A percentile compares a stretch with the other conserved stretches of the same genome.
Evolutionary conservation across 2,113 vertebrate species (phyloP).

Genomic region (Prochilodus magdalenae): DNA sequence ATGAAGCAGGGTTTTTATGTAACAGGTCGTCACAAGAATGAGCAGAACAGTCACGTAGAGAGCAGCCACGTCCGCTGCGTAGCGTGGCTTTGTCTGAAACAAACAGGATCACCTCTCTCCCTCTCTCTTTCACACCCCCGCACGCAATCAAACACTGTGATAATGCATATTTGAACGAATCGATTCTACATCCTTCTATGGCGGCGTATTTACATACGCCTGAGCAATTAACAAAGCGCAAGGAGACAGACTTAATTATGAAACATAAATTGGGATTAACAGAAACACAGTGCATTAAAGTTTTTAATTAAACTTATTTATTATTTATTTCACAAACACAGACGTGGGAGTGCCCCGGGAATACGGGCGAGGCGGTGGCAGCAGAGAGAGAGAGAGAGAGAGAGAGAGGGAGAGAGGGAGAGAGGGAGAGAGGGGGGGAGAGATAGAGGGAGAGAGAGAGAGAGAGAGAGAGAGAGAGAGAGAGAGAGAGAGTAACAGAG

Average conservation of each 20-base stretch:
- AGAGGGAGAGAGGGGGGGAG: background rate
- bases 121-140: background rate
- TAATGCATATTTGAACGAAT: constrained; percentile 45
- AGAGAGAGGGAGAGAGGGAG: background rate
- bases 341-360: constrained; percentile 14
- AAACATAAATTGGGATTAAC: constrained; percentile 62
- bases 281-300: constrained; percentile 57
- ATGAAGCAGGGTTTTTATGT: background rate
- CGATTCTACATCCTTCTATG: constrained; percentile 35
- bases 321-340: constrained; percentile 55
- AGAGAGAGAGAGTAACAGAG: background rate
- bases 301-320: constrained; percentile 61
- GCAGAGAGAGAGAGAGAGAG: constrained; percentile 1
- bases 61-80: constrained; percentile 8
- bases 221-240: constrained; percentile 55
- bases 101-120: background rate
- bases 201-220: constrained; percentile 51
- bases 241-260: constrained; percentile 62
- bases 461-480: background rate
- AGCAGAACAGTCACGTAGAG: background rate
- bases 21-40: background rate
- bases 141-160: constrained; percentile 40
- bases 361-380: background rate
- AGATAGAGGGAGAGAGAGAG: background rate
- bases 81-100: background rate